Conservation (phyloP, 2,888 invertebrate species). For the Agonopterix alstromeriana region DNA sequence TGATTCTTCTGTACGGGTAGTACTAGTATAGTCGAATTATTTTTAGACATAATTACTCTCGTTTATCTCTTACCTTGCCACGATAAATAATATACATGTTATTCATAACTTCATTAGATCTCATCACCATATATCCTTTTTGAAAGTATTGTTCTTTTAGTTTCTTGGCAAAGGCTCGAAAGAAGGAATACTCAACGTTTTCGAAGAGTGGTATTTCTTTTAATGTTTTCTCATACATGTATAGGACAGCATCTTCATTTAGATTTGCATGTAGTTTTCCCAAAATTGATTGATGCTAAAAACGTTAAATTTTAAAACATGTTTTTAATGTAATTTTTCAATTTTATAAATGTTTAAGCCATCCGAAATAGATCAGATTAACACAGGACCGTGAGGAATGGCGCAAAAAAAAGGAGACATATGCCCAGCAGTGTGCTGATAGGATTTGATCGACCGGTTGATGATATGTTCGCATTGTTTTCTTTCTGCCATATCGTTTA, state of each 20-base stretch:
- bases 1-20: too few relatives aligned
- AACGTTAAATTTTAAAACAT: background rate
- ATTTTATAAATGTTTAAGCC: background rate
- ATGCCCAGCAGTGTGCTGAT: too few relatives aligned
- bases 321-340: background rate
- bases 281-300: slow-evolving; percentile 62
- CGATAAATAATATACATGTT: slow-evolving; percentile 66
- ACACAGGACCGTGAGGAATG: too few relatives aligned
- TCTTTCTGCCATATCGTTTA: too few relatives aligned
- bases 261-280: slow-evolving; percentile 71
- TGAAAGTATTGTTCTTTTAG: slow-evolving; percentile 59
- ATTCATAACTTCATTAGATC: slow-evolving; percentile 57
- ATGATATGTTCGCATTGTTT: too few relatives aligned
- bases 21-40: background rate
- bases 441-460: too few relatives aligned
- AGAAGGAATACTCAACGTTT: slow-evolving; percentile 69
- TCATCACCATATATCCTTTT: slow-evolving; percentile 63
- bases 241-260: slow-evolving; percentile 71
- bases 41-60: background rate
- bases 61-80: slow-evolving; percentile 62
- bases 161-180: slow-evolving; percentile 71
- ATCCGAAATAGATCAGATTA: too few relatives aligned
- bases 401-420: too few relatives aligned
- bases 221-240: slow-evolving; percentile 72
- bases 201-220: slow-evolving; percentile 72